Base-by-base conservation (phyloP, 2,888 invertebrate species). In the Athalia rosae region DNA sequence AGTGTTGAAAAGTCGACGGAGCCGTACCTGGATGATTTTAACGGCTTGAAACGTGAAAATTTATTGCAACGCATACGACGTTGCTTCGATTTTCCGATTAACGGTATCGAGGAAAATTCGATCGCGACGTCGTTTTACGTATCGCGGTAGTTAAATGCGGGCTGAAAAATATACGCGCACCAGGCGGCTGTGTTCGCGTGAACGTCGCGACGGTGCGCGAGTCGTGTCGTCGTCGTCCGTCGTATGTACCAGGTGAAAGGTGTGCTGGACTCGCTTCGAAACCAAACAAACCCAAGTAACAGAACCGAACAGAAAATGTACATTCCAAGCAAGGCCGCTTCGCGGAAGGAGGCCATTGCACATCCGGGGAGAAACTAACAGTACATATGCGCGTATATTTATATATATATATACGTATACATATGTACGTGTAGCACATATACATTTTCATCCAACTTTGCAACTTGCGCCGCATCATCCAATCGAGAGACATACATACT, bases 291-390 rank as follows among this genome's bases (percentile, higher is more conserved):
- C 81, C 80, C 80, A 80, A 74, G 61, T 59, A 74, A 74, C 74
- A 61, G 61, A 74, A 61, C n/a, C 28, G 28, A 28, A 81, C 83
- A 83, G 84, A 87, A 86, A 86, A 86, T 84, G 84, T 83, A 81
- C 88, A 88, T 88, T 88, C 88, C 87, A 84, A 83, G 81, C 88
- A 88, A 88, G 88, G 88, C 87, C 88, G 86, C 85, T 71, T 74
- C 83, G 83, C 76, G 77, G 85, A 87, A 88, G 84, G 87, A 88
- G 88, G 88, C 87, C 88, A 87, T 79, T 81, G 84, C 83, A 86
- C 86, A 88, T 88, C 88, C 88, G 88, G 87, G 86, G 87, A 87
- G 86, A 87, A 88, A 88, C 87, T 88, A 88, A 86, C 87, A 86
- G 87, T 88, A 87, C 61, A 56, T 64, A 43, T 45, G 5, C 43